Percentiles rank a stretch among this genome's conserved stretches.
phyloP scores from a whole-genome alignment of 2,888 invertebrate species.

The Aspidiotus destructor region DNA sequence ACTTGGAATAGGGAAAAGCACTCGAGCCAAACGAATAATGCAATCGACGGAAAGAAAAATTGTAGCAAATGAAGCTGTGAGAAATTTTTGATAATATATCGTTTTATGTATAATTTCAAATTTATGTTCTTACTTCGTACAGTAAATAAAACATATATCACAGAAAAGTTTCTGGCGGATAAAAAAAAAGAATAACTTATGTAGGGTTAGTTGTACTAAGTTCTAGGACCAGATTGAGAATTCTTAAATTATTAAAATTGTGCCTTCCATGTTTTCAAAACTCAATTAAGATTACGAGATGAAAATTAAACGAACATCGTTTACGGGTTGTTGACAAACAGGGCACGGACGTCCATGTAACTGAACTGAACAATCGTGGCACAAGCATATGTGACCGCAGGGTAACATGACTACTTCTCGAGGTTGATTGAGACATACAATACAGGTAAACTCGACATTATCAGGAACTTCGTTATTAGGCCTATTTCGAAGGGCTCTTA shows the following conservation, averaged over 20 bases:
- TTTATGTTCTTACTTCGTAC: neutral
- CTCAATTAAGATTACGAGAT: too few species aligned
- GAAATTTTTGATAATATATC: slow-evolving; percentile 13
- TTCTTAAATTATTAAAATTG: too few species aligned
- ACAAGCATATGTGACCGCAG: slow-evolving; percentile 83
- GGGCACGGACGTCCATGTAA: slow-evolving; percentile 61
- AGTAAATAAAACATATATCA: too few species aligned
- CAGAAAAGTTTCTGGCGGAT: too few species aligned
- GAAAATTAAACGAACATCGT: too few species aligned
- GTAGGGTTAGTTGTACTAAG: too few species aligned
- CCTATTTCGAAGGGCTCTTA: too few species aligned
- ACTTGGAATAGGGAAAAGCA: slow-evolving; percentile 81
- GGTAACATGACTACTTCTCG: slow-evolving; percentile 80
- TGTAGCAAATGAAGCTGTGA: neutral
- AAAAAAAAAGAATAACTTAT: too few species aligned
- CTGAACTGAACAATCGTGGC: slow-evolving; percentile 71
- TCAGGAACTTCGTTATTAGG: neutral
- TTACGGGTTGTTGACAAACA: slow-evolving; percentile 49
- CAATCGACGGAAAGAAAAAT: too few species aligned
- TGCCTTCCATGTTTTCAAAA: too few species aligned
- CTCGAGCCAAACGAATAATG: slow-evolving; percentile 52
- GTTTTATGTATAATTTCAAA: neutral
- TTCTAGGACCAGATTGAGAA: too few species aligned
- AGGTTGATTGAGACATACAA: slow-evolving; percentile 51
- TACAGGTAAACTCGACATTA: slow-evolving; percentile 14